Conservation (phyloP, 2,113 vertebrate genomes). For the Gopherus flavomarginatus region DNA sequence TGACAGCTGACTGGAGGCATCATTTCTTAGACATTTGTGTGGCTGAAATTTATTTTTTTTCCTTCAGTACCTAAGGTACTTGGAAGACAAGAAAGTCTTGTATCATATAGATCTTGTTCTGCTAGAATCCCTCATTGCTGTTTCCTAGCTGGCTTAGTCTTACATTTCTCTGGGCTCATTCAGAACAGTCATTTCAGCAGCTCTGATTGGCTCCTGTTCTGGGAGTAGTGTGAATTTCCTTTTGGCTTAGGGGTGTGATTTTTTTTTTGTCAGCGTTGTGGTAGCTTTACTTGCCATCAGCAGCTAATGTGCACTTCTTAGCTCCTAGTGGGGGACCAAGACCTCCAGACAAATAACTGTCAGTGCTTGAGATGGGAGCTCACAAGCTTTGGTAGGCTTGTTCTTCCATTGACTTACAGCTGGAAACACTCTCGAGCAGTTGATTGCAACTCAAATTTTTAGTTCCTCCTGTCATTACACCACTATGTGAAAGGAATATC, state of each 20-base stretch:
- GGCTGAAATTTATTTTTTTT: conserved; percentile 51
- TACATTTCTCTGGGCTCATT: neutral
- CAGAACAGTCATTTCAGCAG: neutral
- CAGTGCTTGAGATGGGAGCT: neutral
- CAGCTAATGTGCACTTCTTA: neutral
- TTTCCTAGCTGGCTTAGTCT: neutral
- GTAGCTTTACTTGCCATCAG: neutral
- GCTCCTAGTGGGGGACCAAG: neutral
- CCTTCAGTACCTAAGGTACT: conserved; percentile 11
- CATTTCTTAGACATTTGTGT: conserved; percentile 28
- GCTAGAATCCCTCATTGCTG: neutral
- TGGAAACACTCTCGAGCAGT: neutral
- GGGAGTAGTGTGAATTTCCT: neutral
- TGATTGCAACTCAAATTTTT: conserved; percentile 6
- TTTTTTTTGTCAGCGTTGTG: neutral
- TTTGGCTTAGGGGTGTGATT: neutral
- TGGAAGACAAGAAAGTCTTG: conserved; percentile 20
- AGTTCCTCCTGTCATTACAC: neutral
- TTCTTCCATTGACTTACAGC: neutral
- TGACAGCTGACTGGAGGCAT: conserved; percentile 20
- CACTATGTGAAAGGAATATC: neutral
- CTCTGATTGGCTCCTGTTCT: neutral
- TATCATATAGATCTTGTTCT: conserved; percentile 36
- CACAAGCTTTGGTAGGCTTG: fast-evolving
- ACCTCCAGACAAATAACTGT: neutral